These are phyloP conservation scores for Crocallis elinguaria DNA, from an alignment of 2,888 invertebrate genomes.

Conservation along the genomic window DNA sequence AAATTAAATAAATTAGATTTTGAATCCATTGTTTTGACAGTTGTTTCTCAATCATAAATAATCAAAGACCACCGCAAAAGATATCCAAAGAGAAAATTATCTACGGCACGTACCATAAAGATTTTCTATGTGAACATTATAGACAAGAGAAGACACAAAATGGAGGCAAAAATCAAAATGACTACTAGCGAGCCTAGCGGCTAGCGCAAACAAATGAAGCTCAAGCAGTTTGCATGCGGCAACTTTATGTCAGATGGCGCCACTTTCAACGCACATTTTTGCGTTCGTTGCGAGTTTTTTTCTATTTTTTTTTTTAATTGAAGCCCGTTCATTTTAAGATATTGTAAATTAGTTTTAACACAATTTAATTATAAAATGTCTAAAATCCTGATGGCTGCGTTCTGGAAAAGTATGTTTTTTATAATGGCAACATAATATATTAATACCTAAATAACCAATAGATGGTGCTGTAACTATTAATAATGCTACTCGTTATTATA, in stretches of 20 bases:
- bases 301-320: too few relatives aligned
- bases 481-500: conserved; percentile 6
- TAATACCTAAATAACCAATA: conserved; percentile 3
- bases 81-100: conserved; percentile 83
- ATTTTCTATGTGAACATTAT: conserved; percentile 79
- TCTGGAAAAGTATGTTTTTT: not conserved
- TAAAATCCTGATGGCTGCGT: not conserved
- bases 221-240: not conserved
- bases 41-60: conserved; percentile 48
- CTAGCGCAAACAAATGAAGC: too few relatives aligned
- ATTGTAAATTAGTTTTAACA: too few relatives aligned
- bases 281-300: not conserved
- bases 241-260: not conserved
- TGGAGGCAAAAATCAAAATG: conserved; percentile 56
- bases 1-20: conserved; percentile 55
- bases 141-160: conserved; percentile 80
- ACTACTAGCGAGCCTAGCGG: too few relatives aligned
- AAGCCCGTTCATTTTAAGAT: too few relatives aligned
- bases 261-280: not conserved
- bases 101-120: conserved; percentile 84
- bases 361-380: too few relatives aligned
- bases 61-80: conserved; percentile 67
- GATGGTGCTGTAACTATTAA: conserved; percentile 2
- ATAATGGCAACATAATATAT: not conserved
- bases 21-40: conserved; percentile 73